phyloP scores from a whole-genome alignment of 2,888 invertebrate species.

The Caenorhabditis parvicauda region DNA sequence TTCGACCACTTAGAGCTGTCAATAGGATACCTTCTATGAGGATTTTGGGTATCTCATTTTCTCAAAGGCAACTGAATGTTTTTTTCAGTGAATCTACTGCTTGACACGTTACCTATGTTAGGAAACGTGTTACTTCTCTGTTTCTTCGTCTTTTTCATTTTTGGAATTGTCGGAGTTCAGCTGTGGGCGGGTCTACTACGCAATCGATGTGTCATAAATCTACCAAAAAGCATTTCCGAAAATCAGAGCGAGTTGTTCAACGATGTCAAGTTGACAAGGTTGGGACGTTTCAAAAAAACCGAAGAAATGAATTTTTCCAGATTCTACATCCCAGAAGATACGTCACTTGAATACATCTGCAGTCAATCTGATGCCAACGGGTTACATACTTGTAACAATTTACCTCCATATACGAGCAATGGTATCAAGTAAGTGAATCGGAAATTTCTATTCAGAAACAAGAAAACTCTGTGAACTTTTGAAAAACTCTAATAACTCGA shows the following conservation, averaged over 20 bases:
- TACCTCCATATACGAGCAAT: conserved; percentile 77
- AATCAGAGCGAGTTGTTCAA: conserved; percentile 44
- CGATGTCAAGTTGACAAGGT: conserved; percentile 54
- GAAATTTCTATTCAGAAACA: conserved; percentile 1
- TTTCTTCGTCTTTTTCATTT: conserved; percentile 99
- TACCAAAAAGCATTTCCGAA: conserved; percentile 45
- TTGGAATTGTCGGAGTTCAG: conserved; percentile 98
- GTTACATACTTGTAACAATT: conserved; percentile 83
- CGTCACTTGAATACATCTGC: conserved; percentile 88
- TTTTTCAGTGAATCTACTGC: conserved; percentile 84
- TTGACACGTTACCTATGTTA: conserved; percentile 98
- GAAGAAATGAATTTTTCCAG: conserved; percentile 25
- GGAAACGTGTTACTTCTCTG: conserved; percentile 93
- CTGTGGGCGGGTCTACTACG: conserved; percentile 96
- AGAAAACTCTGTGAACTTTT: no score
- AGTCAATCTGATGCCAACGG: conserved; percentile 85
- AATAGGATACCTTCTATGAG: conserved; percentile 93
- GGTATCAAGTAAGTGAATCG: conserved; percentile 59
- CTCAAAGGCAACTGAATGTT: not conserved
- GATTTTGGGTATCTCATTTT: conserved; percentile 47
- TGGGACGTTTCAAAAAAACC: no score
- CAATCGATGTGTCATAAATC: conserved; percentile 60
- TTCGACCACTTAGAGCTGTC: conserved; percentile 93
- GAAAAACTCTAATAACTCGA: no score
- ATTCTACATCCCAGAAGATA: conserved; percentile 62